Evolutionary conservation across 2,888 invertebrate species (phyloP).

Genomic region (Operophtera brumata): DNA sequence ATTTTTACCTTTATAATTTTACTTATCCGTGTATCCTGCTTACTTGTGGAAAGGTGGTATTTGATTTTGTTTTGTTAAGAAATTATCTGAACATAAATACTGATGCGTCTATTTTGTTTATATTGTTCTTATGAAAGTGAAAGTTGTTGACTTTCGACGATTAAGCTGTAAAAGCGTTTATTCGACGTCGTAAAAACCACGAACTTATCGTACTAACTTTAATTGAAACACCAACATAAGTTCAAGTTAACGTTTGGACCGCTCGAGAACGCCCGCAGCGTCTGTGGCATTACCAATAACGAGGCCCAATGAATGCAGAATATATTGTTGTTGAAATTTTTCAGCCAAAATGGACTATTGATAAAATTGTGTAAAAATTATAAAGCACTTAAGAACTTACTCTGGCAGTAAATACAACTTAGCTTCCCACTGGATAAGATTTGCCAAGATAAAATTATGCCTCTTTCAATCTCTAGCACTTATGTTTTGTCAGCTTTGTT

Average conservation of each 20-base stretch:
- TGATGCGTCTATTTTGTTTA: background rate
- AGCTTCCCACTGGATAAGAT: no score
- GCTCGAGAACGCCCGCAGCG: background rate
- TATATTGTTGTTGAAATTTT: background rate
- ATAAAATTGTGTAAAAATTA: constrained; percentile 8
- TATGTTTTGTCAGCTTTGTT: no score
- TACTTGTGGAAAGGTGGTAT: no score
- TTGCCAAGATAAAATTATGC: no score
- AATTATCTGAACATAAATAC: no score
- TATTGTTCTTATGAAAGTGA: background rate
- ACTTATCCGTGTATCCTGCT: background rate
- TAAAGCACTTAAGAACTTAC: no score
- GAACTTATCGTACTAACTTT: background rate
- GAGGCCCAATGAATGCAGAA: background rate
- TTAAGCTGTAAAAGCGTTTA: constrained; percentile 2
- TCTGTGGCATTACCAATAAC: constrained; percentile 1
- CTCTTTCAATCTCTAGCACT: no score
- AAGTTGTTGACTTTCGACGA: background rate
- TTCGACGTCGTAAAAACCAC: background rate
- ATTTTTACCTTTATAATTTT: background rate
- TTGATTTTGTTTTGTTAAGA: no score
- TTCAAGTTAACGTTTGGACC: background rate
- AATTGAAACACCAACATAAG: background rate
- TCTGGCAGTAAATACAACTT: no score
- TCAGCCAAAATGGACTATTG: background rate